Percentiles rank a stretch among this genome's conserved stretches.
phyloP scores from a whole-genome alignment of 2,888 invertebrate genomes.

The Xiphydria camelus region DNA sequence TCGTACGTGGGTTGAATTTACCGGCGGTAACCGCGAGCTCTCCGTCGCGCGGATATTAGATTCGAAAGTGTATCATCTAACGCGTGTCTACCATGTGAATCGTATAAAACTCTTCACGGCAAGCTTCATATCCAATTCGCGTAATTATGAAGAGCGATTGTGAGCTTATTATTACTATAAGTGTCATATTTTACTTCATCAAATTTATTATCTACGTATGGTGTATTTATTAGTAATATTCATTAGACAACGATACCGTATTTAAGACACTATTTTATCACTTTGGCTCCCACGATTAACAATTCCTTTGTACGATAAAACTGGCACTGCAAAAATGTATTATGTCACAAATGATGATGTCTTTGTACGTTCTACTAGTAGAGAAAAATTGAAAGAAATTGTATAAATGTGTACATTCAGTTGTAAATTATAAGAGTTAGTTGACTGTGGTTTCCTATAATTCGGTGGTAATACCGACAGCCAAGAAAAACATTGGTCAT shows the following conservation, averaged over 20 bases:
- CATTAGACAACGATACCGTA: background rate
- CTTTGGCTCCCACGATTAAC: no score
- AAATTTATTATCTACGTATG: constrained; percentile 7
- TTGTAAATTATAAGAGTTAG: constrained; percentile 14
- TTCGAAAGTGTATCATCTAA: no score
- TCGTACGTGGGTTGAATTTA: constrained; percentile 33
- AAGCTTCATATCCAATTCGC: no score
- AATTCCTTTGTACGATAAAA: background rate
- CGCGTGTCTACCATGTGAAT: no score
- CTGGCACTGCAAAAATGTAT: constrained; percentile 4
- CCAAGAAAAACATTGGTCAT: no score
- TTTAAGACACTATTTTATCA: constrained; percentile 1
- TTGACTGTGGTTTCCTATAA: no score
- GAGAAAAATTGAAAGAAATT: constrained; percentile 2
- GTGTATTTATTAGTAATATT: constrained; percentile 1
- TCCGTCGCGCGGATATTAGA: no score
- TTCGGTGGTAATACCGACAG: no score
- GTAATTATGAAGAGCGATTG: no score
- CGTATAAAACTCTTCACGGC: no score
- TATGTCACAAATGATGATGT: constrained; percentile 10
- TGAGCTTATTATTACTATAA: no score
- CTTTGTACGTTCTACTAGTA: background rate
- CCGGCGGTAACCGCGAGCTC: no score
- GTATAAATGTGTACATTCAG: constrained; percentile 19
- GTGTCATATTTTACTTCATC: constrained; percentile 14